These are phyloP conservation scores for Pseudopodoces humilis DNA, from an alignment of 2,113 vertebrate species.

Conservation along the genomic window DNA sequence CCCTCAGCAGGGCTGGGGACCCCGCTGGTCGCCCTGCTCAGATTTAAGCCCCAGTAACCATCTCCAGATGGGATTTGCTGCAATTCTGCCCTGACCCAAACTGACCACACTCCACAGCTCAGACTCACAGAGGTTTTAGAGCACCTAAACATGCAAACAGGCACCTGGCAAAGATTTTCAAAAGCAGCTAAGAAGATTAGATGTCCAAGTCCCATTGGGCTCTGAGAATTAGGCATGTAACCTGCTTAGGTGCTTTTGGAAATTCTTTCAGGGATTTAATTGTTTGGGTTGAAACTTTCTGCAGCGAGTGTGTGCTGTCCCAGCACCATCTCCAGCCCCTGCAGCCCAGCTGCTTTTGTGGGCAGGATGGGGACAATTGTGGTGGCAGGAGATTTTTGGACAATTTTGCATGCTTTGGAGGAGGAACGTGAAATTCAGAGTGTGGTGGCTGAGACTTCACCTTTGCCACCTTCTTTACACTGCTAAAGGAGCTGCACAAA, in stretches of 20 bases:
- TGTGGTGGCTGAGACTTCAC: accelerated
- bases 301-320: not conserved
- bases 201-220: slow-evolving; percentile 11
- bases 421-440: not conserved
- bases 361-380: not conserved
- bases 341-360: not conserved
- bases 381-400: not conserved
- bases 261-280: slow-evolving; percentile 50
- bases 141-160: slow-evolving; percentile 19
- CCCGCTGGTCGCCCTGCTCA: not conserved
- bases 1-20: not conserved
- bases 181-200: slow-evolving; percentile 56
- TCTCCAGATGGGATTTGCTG: slow-evolving; percentile 49
- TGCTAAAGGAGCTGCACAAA: not conserved
- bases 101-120: not conserved
- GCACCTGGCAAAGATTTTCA: slow-evolving; percentile 54
- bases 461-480: not conserved
- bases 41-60: not conserved
- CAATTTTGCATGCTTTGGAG: not conserved
- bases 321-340: not conserved
- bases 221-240: slow-evolving; percentile 31
- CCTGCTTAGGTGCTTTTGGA: slow-evolving; percentile 31
- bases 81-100: slow-evolving; percentile 37
- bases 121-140: not conserved
- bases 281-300: slow-evolving; percentile 31